Conservation (phyloP, 2,888 invertebrate genomes). For the Trichogramma evanescens region DNA sequence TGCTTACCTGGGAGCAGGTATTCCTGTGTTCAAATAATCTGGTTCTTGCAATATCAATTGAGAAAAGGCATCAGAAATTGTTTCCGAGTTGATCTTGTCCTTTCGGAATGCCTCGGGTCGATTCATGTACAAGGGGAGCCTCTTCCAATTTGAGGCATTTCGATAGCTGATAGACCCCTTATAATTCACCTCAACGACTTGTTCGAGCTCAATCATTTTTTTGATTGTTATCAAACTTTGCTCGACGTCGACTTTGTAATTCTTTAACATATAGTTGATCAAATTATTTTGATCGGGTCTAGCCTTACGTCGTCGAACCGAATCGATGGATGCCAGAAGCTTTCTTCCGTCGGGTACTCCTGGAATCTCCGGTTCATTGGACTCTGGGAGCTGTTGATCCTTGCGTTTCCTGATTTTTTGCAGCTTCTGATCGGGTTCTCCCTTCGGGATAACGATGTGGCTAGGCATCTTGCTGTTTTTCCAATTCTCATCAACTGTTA, state of each 20-base stretch:
- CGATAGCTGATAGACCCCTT: slow-evolving; percentile 81
- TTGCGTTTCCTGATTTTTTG: no score
- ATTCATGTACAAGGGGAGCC: slow-evolving; percentile 44
- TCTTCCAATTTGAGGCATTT: slow-evolving; percentile 68
- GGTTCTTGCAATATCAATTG: slow-evolving; percentile 66
- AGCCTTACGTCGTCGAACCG: slow-evolving; percentile 74
- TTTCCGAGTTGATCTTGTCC: slow-evolving; percentile 44
- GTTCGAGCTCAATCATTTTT: slow-evolving; percentile 66
- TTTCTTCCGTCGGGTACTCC: slow-evolving; percentile 60
- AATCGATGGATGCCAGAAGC: slow-evolving; percentile 79
- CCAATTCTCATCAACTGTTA: no score
- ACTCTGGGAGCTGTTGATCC: no score
- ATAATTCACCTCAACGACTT: slow-evolving; percentile 76
- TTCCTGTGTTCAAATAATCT: slow-evolving; percentile 64
- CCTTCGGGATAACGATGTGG: no score
- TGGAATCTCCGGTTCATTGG: no score
- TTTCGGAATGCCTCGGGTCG: slow-evolving; percentile 51
- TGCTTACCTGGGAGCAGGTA: slow-evolving; percentile 51
- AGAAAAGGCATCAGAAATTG: slow-evolving; percentile 64
- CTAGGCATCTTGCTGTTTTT: no score
- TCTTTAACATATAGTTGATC: slow-evolving; percentile 71
- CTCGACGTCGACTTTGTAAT: slow-evolving; percentile 62
- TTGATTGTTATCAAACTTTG: slow-evolving; percentile 68
- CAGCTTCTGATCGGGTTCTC: no score
- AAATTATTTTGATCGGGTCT: slow-evolving; percentile 78